phyloP scores from a whole-genome alignment of 2,888 invertebrate genomes.

The Theretra japonica region DNA sequence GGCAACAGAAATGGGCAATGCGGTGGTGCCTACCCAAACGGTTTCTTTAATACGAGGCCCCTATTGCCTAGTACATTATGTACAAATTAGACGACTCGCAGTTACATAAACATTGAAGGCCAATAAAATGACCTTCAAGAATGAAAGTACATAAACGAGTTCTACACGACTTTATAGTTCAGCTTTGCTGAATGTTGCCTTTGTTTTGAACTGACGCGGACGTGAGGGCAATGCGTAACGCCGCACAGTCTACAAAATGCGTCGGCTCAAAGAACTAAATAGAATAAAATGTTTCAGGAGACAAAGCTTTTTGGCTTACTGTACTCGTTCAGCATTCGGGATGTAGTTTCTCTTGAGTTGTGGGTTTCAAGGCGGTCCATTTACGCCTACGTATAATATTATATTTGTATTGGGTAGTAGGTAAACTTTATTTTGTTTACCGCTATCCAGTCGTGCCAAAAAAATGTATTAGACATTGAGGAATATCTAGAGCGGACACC shows the following conservation, averaged over 20 bases:
- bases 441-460: too few species aligned
- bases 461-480: too few species aligned
- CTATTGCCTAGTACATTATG: too few species aligned
- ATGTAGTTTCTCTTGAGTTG: neutral
- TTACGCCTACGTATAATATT: neutral
- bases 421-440: neutral
- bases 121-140: constrained; percentile 2
- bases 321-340: neutral
- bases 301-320: constrained; percentile 24
- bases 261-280: constrained; percentile 22
- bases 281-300: constrained; percentile 18
- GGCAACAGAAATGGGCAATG: too few species aligned
- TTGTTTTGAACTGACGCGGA: constrained; percentile 25
- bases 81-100: neutral
- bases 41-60: neutral
- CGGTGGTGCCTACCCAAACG: too few species aligned
- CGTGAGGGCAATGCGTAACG: constrained; percentile 25
- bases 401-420: neutral
- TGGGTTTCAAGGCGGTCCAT: neutral
- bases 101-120: neutral
- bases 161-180: constrained; percentile 22
- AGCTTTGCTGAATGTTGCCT: constrained; percentile 24
- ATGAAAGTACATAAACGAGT: constrained; percentile 24
- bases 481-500: too few species aligned
- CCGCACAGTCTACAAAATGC: constrained; percentile 2